phyloP scores from a whole-genome alignment of 2,888 invertebrate species.

The Proisotoma minuta region DNA sequence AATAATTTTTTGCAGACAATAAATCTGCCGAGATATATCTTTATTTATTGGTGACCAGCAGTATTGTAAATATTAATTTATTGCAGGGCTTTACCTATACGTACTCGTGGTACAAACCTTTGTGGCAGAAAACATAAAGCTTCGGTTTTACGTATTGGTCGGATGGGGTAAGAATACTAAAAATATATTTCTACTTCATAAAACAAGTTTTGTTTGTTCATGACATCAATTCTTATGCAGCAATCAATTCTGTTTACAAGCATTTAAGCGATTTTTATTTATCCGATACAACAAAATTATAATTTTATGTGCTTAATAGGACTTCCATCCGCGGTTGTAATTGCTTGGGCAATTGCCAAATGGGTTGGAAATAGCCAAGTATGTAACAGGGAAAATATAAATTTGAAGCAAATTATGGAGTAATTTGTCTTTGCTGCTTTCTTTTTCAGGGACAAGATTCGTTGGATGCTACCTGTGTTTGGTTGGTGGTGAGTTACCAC shows the following conservation, averaged over 20 bases:
- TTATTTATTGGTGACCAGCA: too few relatives aligned
- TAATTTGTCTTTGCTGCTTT: neutral
- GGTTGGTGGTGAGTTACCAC: constrained; percentile 73
- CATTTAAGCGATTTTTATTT: neutral
- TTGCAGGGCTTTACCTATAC: constrained; percentile 73
- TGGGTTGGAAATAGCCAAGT: constrained; percentile 41
- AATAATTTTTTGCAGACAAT: neutral
- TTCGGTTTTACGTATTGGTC: constrained; percentile 72
- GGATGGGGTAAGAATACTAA: constrained; percentile 78
- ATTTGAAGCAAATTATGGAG: neutral
- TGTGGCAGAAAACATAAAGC: constrained; percentile 76
- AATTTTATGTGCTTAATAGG: constrained; percentile 51
- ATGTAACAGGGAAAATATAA: neutral
- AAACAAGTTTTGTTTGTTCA: too few relatives aligned
- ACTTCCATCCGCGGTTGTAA: constrained; percentile 57
- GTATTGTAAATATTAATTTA: constrained; percentile 50
- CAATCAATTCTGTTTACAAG: too few relatives aligned
- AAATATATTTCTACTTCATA: too few relatives aligned
- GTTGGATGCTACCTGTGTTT: constrained; percentile 58
- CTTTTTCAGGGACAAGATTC: constrained; percentile 18
- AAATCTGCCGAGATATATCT: too few relatives aligned
- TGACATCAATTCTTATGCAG: too few relatives aligned
- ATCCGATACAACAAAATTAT: neutral
- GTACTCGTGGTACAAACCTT: constrained; percentile 82
- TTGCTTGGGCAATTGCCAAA: constrained; percentile 59